These are phyloP conservation scores for Parascotia fuliginaria DNA, from an alignment of 2,888 invertebrate genomes.

Conservation along the genomic window DNA sequence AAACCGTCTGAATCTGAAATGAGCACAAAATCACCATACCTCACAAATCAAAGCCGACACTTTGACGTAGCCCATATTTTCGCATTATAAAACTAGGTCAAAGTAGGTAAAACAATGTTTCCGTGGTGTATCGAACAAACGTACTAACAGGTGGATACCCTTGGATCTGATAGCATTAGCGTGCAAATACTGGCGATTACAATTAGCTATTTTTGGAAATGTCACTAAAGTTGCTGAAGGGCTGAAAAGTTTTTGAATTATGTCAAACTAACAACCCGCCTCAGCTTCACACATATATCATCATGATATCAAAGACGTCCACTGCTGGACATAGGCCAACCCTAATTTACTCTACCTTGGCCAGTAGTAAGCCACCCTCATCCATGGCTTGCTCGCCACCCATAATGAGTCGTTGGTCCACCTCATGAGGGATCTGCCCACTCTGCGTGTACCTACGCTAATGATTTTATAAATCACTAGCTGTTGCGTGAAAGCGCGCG, in stretches of 20 bases:
- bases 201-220: slow-evolving; percentile 9
- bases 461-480: too few species aligned
- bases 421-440: too few species aligned
- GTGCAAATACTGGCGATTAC: slow-evolving; percentile 1
- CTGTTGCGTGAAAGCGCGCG: too few species aligned
- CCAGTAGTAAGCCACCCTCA: too few species aligned
- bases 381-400: too few species aligned
- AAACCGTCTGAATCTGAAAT: not conserved
- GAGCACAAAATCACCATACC: not conserved
- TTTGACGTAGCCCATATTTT: not conserved
- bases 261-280: too few species aligned
- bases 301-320: too few species aligned
- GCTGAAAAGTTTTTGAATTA: not conserved
- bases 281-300: too few species aligned
- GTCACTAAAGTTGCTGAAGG: not conserved
- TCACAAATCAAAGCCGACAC: not conserved
- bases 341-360: too few species aligned
- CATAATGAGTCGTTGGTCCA: too few species aligned
- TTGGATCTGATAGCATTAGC: slow-evolving; percentile 20
- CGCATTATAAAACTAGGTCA: slow-evolving; percentile 27
- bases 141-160: slow-evolving; percentile 29
- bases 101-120: slow-evolving; percentile 36
- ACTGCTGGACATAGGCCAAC: too few species aligned
- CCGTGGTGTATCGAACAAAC: slow-evolving; percentile 44
- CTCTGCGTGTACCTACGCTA: too few species aligned